Percentiles rank a stretch among this genome's conserved stretches.
Conservation (phyloP, 2,797 vertebrate genomes). For the Girardinus metallicus region DNA sequence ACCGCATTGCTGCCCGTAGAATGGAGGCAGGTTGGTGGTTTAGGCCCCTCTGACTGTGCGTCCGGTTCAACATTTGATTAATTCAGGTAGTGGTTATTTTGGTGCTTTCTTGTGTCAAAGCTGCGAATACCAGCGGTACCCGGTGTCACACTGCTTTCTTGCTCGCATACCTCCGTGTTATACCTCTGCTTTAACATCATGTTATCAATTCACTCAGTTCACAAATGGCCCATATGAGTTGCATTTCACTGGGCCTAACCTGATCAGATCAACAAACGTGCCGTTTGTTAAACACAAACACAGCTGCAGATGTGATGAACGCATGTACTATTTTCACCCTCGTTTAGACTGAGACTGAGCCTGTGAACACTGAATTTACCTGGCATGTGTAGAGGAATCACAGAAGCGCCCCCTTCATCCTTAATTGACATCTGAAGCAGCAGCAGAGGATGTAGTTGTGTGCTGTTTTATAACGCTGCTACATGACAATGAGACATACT, state of each 20-base stretch:
- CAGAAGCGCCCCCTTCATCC: not conserved
- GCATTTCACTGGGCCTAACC: slow-evolving; percentile 4
- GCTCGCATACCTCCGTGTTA: slow-evolving; percentile 1
- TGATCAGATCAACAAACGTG: slow-evolving; percentile 6
- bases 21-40: slow-evolving; percentile 15
- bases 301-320: slow-evolving; percentile 30
- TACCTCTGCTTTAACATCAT: not conserved
- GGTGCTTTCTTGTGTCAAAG: slow-evolving; percentile 14
- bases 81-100: not conserved
- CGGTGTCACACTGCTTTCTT: slow-evolving; percentile 57
- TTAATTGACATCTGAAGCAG: slow-evolving; percentile 15
- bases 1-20: slow-evolving; percentile 68
- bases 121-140: slow-evolving; percentile 38
- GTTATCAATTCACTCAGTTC: not conserved
- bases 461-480: slow-evolving; percentile 45
- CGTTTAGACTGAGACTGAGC: slow-evolving; percentile 8
- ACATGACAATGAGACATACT: slow-evolving; percentile 52
- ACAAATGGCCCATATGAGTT: slow-evolving; percentile 17
- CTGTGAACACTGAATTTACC: slow-evolving; percentile 3
- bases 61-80: not conserved
- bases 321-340: slow-evolving; percentile 8
- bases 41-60: slow-evolving; percentile 45
- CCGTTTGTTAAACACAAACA: not conserved
- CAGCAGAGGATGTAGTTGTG: slow-evolving; percentile 19
- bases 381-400: not conserved